Evolutionary conservation across 2,113 vertebrate species (phyloP).

Genomic region (Petrocephalus zakoni): DNA sequence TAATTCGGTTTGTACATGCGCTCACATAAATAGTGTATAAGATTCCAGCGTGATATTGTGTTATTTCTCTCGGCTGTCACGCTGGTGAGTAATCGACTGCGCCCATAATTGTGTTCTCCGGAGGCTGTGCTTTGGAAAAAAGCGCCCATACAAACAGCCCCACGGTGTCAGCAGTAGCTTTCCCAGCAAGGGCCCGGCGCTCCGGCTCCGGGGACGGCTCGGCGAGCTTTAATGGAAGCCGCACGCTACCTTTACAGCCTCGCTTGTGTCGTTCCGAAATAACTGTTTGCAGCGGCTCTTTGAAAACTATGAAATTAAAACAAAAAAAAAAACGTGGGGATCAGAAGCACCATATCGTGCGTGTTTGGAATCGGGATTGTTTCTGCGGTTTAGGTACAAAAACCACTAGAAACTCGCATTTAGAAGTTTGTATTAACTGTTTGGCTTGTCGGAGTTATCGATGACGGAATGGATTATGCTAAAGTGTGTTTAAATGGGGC

Average conservation of each 20-base stretch:
- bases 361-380: neutral
- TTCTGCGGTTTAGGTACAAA: neutral
- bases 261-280: neutral
- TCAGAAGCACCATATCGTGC: neutral
- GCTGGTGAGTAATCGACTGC: slow-evolving; percentile 15
- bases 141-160: neutral
- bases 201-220: too few relatives aligned
- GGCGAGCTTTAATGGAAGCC: neutral
- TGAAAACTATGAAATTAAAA: slow-evolving; percentile 8
- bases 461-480: neutral
- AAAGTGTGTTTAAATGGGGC: neutral
- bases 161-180: neutral
- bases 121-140: neutral
- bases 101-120: slow-evolving; percentile 17
- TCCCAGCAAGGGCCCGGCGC: neutral
- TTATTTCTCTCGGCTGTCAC: slow-evolving; percentile 5
- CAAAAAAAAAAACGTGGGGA: neutral
- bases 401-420: neutral
- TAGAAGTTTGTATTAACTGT: neutral
- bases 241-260: neutral
- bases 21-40: slow-evolving; percentile 6
- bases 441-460: neutral
- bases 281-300: neutral
- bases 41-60: neutral
- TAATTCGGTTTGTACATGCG: neutral